phyloP scores from a whole-genome alignment of 64 coral and sea anemone species.

The Actinia equina region DNA sequence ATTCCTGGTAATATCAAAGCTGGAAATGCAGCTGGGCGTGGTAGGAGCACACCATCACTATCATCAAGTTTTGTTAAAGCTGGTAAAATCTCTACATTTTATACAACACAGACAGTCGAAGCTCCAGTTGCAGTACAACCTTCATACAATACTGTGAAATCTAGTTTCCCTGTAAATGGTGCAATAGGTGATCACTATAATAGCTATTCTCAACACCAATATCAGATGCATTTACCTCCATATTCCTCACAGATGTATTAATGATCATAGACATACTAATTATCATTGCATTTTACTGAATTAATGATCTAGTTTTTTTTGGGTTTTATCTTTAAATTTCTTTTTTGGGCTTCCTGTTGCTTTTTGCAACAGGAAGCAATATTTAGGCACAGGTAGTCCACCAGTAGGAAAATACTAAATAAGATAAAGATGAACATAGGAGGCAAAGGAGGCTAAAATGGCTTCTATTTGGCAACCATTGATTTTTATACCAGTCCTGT shows the following conservation, averaged over 20 bases:
- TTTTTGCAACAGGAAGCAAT: no score
- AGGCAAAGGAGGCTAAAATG: no score
- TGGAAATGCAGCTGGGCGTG: not conserved
- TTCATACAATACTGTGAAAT: no score
- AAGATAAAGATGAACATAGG: no score
- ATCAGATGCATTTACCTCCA: not conserved
- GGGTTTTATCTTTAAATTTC: no score
- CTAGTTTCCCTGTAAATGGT: not conserved
- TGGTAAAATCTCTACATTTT: not conserved
- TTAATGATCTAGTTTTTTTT: no score
- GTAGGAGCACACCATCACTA: constrained; percentile 15
- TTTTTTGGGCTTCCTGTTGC: no score
- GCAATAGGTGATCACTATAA: not conserved
- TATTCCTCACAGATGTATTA: constrained; percentile 8
- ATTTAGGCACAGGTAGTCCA: no score
- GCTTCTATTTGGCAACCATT: no score
- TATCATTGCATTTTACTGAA: not conserved
- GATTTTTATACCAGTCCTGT: no score
- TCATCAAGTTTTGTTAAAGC: constrained; percentile 40
- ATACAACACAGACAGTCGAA: constrained; percentile 12
- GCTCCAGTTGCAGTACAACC: not conserved
- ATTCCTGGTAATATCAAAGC: not conserved
- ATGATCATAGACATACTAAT: not conserved
- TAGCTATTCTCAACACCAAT: not conserved
- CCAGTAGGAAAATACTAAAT: no score